These are phyloP conservation scores for Lamprologus sp. DNA, from an alignment of 2,113 vertebrate species.

Conservation along the genomic window DNA sequence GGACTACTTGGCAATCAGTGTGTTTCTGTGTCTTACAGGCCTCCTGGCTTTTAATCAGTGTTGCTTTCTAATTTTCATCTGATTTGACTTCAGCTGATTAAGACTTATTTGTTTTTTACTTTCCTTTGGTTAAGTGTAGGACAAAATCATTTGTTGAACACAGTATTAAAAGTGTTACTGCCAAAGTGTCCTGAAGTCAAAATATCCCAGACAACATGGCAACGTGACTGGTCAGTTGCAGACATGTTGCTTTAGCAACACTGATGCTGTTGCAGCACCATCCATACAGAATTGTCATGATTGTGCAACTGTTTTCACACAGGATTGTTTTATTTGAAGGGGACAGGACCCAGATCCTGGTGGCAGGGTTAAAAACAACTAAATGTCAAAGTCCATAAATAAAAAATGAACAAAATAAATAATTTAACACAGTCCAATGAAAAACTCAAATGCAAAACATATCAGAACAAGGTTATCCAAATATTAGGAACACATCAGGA, in stretches of 20 bases:
- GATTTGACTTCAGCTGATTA: background rate
- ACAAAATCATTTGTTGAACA: background rate
- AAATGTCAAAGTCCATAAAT: background rate
- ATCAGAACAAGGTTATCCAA: background rate
- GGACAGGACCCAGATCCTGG: background rate
- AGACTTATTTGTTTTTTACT: background rate
- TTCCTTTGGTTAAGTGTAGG: background rate
- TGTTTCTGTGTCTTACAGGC: background rate
- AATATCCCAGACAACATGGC: background rate
- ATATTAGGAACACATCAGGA: background rate
- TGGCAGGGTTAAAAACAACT: background rate
- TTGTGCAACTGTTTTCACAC: background rate
- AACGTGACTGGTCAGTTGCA: background rate
- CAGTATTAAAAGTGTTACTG: background rate
- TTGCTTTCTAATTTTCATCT: background rate
- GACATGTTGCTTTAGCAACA: background rate
- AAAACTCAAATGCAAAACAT: background rate
- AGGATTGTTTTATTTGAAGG: background rate
- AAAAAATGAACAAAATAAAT: background rate
- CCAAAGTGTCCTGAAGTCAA: background rate
- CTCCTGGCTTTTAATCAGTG: background rate
- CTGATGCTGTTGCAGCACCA: background rate
- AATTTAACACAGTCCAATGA: background rate
- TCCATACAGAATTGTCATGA: background rate
- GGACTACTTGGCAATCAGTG: background rate